Evolutionary conservation across 2,113 vertebrate genomes (phyloP), one percentile per base, ranked within the genome.

Genomic region (Ammodytes marinus): DNA sequence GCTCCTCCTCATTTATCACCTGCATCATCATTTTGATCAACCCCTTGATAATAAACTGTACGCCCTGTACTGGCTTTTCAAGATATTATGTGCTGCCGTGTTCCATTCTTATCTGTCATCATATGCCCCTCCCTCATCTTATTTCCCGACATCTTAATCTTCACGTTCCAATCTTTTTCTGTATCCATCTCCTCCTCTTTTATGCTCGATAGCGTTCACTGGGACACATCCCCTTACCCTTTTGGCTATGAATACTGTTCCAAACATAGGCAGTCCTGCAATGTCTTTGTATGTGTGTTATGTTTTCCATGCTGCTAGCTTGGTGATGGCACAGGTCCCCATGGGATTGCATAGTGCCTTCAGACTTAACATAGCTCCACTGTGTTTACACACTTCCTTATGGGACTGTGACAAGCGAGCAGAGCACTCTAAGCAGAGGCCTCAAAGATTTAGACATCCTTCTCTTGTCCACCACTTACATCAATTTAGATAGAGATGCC

Each of bases 291-390:
- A 61, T 69, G 42, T 80, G 81, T 68, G 15, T 73, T 75, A 17
- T 64, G 60, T 79, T 88, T 46, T 52, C 37, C 60, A 61, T 79
- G 75, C 67, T 86, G 53, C 58, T 80, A 46, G 60, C 60, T 65
- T 75, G 77, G 53, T 42, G 88, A 75, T 80, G 83, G 81, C 80
- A 89, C 82, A 80, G 66, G 57, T 78, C 77, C 84, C 88, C 82
- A 73, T 66, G 83, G 85, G 77, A 88, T 59, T 45, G 15, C 72
- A 69, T 83, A 84, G 86, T 89, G 73, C 74, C 77, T 77, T 82
- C 61, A 87, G 87, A 88, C 80, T 83, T 88, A 83, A 90, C 86
- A 86, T 89, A 88, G 81, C 85, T 88, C 77, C 84, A 90, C 84
- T 86, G 64, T 91, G 88, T 87, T 91, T 89, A 83, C 71, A 79